phyloP scores from a whole-genome alignment of 2,113 vertebrate species.

The Stomatorhinus ivindoensis region DNA sequence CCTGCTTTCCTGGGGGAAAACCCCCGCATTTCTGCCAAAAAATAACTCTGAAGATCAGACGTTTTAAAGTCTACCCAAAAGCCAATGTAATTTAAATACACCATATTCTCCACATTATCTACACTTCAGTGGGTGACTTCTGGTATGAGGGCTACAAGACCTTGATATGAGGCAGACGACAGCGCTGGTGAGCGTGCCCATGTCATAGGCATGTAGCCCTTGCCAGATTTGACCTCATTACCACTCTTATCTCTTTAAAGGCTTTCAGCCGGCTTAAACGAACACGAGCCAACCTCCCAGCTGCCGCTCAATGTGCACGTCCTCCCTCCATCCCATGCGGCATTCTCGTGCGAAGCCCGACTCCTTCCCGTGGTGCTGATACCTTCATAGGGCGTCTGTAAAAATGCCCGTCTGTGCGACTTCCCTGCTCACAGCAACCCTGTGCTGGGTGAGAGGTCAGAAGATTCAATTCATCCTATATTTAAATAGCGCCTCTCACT shows the following conservation, averaged over 20 bases:
- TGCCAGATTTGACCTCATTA: slow-evolving; percentile 1
- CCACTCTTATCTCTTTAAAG: neutral
- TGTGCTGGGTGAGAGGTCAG: neutral
- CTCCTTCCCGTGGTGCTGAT: neutral
- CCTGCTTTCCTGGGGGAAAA: neutral
- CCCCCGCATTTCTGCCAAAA: neutral
- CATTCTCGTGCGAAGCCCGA: no score
- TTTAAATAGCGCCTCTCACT: neutral
- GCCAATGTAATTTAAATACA: neutral
- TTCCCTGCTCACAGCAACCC: neutral
- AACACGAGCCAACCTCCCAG: neutral
- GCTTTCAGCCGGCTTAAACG: neutral
- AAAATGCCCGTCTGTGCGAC: neutral
- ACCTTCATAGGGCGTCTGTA: neutral
- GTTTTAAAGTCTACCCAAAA: neutral
- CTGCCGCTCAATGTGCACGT: neutral
- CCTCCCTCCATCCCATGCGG: neutral
- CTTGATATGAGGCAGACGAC: neutral
- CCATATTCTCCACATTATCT: slow-evolving; percentile 1
- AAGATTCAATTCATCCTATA: neutral
- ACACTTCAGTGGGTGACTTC: neutral
- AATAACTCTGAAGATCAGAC: neutral
- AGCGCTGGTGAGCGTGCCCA: neutral
- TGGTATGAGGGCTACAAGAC: neutral
- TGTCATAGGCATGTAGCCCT: neutral